Conservation (phyloP, 2,888 invertebrate species). For the Drosophila hawaiiensis region DNA sequence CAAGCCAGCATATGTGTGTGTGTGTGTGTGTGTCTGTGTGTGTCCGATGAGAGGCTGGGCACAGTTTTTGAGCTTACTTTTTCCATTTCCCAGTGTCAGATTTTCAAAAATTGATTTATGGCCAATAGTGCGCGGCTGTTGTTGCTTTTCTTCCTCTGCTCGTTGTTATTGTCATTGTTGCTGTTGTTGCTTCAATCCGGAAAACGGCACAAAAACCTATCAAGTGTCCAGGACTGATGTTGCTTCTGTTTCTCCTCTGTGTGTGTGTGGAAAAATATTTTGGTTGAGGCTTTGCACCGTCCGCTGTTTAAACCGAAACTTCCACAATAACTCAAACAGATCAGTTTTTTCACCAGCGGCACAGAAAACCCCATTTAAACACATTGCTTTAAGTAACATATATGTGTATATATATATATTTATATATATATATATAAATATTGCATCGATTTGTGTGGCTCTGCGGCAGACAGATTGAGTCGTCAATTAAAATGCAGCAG, state of each 20-base stretch:
- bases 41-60: constrained; percentile 2
- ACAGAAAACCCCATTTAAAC: constrained; percentile 3
- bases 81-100: constrained; percentile 78
- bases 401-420: constrained; percentile 7
- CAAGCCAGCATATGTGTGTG: constrained; percentile 20
- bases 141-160: background rate
- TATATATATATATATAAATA: background rate
- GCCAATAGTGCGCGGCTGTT: constrained; percentile 64
- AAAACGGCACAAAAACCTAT: constrained; percentile 72
- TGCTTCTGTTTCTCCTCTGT: constrained; percentile 47
- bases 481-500: constrained; percentile 72
- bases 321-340: constrained; percentile 66
- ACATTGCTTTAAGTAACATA: constrained; percentile 44
- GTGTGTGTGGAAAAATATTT: constrained; percentile 50
- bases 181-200: constrained; percentile 31
- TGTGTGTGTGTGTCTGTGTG: constrained; percentile 4
- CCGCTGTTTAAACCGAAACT: constrained; percentile 54
- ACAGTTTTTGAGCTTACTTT: constrained; percentile 80
- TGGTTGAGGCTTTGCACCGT: constrained; percentile 56
- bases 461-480: constrained; percentile 60
- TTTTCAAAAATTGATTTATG: constrained; percentile 78
- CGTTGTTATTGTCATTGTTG: background rate
- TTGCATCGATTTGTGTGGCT: constrained; percentile 19
- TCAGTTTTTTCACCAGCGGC: constrained; percentile 61
- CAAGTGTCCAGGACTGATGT: constrained; percentile 56